Evolutionary conservation across 2,888 invertebrate species (phyloP), one percentile per base, ranked within the genome.

Genomic region (Andrena chrysosceles): DNA sequence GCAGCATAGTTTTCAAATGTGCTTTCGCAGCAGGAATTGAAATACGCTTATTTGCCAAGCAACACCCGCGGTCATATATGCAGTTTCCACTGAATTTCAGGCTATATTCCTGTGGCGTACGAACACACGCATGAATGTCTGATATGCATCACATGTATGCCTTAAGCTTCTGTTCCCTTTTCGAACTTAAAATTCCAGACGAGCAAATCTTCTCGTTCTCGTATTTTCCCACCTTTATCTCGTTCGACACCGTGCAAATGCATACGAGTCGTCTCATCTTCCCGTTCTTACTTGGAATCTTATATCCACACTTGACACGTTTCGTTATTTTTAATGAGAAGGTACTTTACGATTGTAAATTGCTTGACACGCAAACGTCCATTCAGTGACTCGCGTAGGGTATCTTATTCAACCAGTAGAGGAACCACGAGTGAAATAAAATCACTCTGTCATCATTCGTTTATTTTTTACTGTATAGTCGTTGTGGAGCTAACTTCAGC

Each of bases 1-100:
- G 69, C 56, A 31, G 60, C 66, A 86, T 56, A 77, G 82, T 82
- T 85, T 72, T 78, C 72, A 82, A 82, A 83, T 78, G 77, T 63
- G 83, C 75, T 85, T 85, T 75, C 67, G 59, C 20, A 71, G 49
- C 62, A 75, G 86, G 69, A 83, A 85, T 82, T 82, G 83, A 85
- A 85, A 75, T 66, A 60, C 68, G 75, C 64, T 83, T 73, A 70
- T 82, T 85, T 77, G 56, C 54, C 71, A 33, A 29, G 56, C 48
- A 67, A 66, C 23, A 60, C 64, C 67, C 69, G 60, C 42, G 71
- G 67, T 54, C 35, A 67, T 63, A 49, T 35, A 71, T 68, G 49
- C 62, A 66, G 56, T 49, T 79, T 66, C 31, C 52, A 59, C 60
- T 62, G 48, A 84, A 69, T 77, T 68, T 56, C 84, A 59, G 31